Base-by-base conservation (phyloP, 2,797 vertebrate species). In the Melanotaenia maccullochi region DNA sequence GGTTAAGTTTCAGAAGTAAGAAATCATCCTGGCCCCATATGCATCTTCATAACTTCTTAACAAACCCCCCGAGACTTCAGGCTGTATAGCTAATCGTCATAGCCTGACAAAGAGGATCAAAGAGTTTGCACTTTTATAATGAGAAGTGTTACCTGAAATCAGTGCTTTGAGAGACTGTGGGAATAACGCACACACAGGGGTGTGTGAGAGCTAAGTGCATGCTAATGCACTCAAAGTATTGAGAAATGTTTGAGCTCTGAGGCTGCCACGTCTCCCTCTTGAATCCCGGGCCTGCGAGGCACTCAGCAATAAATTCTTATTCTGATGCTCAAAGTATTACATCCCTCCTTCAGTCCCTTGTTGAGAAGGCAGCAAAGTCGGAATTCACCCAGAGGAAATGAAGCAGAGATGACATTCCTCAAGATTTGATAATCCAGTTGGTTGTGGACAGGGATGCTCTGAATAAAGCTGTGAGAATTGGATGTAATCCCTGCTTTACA, bases 81-180 rank as follows among this genome's bases (percentile, higher is more conserved):
- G 54, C 75, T 60, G 65, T 66, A 68, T 75, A 83, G 86, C 73
- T 65, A 78, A 90, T 89, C 88, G 90, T 77, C 86, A 68, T 73
- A 63, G 84, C 65, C 84, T 78, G 85, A 89, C 86, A 75, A 83
- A 87, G 81, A 69, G 82, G 73, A 89, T 93, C 90, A 91, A 87
- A 89, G 87, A 72, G 66, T 85, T 79, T 76, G 71, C 73, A 33
- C 82, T 86, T 76, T 61, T 68, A 84, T 76, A 86, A 89, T 77
- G 76, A 81, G 82, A 87, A 63, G 77, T 71, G 83, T 85, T 89
- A 91, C 88, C 88, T 89, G 89, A 84, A 89, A 84, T 87, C 84
- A 73, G 71, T 11, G 62, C 78, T 89, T 68, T 73, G 70, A 82
- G 81, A 90, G 76, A 79, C 84, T 79, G 74, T 83, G 81, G 88